Evolutionary conservation across 2,888 invertebrate genomes (phyloP).

Genomic region (Hetaerina titia): DNA sequence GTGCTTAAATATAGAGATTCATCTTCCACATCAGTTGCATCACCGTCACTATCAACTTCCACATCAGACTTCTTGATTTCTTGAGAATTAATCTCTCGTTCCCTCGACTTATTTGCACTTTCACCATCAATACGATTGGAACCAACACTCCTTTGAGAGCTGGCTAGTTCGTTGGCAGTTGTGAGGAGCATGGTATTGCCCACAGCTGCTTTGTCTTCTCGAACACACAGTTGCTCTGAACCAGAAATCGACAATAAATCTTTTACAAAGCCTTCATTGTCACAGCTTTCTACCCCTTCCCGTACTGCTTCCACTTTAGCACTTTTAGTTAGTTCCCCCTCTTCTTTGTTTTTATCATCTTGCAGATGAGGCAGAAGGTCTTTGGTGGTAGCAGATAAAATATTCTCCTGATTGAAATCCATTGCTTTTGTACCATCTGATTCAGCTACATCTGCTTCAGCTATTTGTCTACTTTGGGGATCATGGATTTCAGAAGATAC

Average conservation of each 20-base stretch:
- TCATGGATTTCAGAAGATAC: too few species aligned
- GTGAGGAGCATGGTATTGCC: neutral
- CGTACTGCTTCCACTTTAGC: neutral
- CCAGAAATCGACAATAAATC: neutral
- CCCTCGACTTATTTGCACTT: neutral
- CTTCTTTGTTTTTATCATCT: neutral
- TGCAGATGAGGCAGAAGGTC: too few species aligned
- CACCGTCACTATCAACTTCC: neutral
- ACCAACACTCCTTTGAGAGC: neutral
- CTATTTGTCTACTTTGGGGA: too few species aligned
- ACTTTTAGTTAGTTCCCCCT: neutral
- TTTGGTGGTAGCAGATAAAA: too few species aligned
- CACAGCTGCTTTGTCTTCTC: neutral
- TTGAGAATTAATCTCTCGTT: neutral
- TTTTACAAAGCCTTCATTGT: neutral
- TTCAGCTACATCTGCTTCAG: too few species aligned
- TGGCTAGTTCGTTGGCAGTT: neutral
- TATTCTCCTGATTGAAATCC: too few species aligned
- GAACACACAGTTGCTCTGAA: neutral
- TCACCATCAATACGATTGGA: neutral
- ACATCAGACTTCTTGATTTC: neutral
- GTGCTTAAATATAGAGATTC: neutral
- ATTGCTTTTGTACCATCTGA: too few species aligned
- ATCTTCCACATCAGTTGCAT: constrained; percentile 47
- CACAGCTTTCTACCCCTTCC: neutral